These are phyloP conservation scores for Leiothrix lutea DNA, from an alignment of 2,113 vertebrate genomes.

Conservation along the genomic window DNA sequence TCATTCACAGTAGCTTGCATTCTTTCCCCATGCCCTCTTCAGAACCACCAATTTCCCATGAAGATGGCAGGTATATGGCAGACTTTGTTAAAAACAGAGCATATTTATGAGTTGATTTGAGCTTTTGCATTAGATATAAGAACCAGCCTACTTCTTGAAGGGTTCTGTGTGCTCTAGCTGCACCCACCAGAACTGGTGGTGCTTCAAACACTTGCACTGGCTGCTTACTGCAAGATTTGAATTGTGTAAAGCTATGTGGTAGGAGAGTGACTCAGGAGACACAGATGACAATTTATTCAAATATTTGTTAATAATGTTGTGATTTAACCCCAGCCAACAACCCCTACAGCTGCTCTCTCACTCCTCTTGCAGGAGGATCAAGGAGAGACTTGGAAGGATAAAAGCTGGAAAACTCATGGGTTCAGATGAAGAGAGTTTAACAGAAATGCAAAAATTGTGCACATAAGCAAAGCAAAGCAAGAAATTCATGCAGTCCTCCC, in stretches of 20 bases:
- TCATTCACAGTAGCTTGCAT: background rate
- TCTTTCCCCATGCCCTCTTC: background rate
- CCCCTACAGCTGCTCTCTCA: accelerated
- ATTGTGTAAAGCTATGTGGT: background rate
- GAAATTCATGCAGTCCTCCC: background rate
- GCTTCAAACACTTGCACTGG: background rate
- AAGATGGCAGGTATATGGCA: background rate
- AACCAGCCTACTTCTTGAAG: background rate
- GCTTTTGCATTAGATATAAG: background rate
- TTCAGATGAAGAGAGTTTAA: background rate
- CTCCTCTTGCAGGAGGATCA: background rate
- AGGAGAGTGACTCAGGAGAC: background rate
- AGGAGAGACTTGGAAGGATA: background rate
- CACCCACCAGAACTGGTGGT: background rate
- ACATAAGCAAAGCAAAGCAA: background rate
- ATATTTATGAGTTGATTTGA: background rate
- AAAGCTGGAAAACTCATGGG: background rate
- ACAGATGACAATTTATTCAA: background rate
- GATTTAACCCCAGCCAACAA: background rate
- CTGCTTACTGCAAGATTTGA: background rate
- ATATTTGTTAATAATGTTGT: background rate
- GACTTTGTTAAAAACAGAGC: background rate
- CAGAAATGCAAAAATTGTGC: background rate
- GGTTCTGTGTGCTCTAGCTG: background rate
- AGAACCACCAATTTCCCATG: background rate